Evolutionary conservation across 2,888 invertebrate species (phyloP).

Genomic region (Cerastis leucographa): DNA sequence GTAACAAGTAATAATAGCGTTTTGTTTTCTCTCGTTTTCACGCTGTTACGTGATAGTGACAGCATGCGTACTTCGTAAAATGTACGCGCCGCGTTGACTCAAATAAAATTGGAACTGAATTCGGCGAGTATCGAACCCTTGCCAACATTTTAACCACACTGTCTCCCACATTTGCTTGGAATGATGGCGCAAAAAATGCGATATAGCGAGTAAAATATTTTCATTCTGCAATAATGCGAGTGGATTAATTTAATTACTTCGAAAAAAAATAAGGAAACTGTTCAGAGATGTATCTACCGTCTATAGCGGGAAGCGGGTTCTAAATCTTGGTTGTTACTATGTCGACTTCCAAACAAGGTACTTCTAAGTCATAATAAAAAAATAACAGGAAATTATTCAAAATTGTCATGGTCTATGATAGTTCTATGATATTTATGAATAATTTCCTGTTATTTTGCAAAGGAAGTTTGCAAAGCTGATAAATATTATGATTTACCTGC

Average conservation of each 20-base stretch:
- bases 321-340: background rate
- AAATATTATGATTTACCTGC: conserved; percentile 11
- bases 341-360: background rate
- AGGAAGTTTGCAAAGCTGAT: background rate
- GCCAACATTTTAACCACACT: conserved; percentile 76
- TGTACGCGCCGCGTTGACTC: conserved; percentile 49
- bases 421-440: too few species aligned
- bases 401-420: background rate
- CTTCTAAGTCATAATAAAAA: background rate
- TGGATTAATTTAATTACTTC: background rate
- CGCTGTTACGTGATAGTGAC: conserved; percentile 55
- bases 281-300: background rate
- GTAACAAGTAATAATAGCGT: conserved; percentile 8
- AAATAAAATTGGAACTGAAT: conserved; percentile 81
- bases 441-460: too few species aligned
- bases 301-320: background rate
- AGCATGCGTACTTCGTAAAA: conserved; percentile 57
- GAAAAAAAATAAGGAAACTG: background rate
- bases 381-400: background rate
- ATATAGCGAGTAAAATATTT: conserved; percentile 15
- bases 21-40: conserved; percentile 41
- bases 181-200: conserved; percentile 30
- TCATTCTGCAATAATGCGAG: background rate
- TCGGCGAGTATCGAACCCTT: conserved; percentile 71
- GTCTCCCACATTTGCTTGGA: conserved; percentile 41